Evolutionary conservation across 2,113 vertebrate species (phyloP).

Genomic region (Austrofundulus limnaeus): DNA sequence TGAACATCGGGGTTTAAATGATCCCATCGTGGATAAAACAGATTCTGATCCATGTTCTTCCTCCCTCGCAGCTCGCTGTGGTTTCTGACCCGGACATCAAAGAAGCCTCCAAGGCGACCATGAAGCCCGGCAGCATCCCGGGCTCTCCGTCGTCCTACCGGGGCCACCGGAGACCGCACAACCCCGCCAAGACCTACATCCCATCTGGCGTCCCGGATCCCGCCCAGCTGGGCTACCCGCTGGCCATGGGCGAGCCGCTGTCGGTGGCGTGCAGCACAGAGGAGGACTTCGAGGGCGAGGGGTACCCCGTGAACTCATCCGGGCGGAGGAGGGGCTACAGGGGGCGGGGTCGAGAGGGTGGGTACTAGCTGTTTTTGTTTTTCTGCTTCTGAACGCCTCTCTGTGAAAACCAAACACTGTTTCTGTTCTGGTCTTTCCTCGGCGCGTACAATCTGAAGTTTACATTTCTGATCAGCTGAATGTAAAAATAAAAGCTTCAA

Average conservation of each 20-base stretch:
- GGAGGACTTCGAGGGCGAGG: constrained; percentile 31
- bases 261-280: constrained; percentile 52
- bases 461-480: constrained; percentile 12
- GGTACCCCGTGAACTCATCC: background rate
- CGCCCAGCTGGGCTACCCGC: background rate
- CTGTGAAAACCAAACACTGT: background rate
- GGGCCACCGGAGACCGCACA: background rate
- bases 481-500: background rate
- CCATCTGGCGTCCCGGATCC: background rate
- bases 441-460: constrained; percentile 3
- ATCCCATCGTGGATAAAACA: too few relatives aligned
- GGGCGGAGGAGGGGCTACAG: constrained; percentile 8
- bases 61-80: constrained; percentile 23
- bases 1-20: too few relatives aligned
- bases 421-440: background rate
- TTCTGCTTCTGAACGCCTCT: background rate
- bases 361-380: constrained; percentile 13
- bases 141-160: constrained; percentile 10
- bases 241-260: background rate
- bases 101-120: constrained; percentile 8
- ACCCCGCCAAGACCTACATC: background rate
- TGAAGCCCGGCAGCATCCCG: constrained; percentile 11
- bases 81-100: constrained; percentile 22
- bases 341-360: constrained; percentile 14
- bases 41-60: too few relatives aligned